Evolutionary conservation across 2,797 vertebrate genomes (phyloP).

Genomic region (Prunella strophiata): DNA sequence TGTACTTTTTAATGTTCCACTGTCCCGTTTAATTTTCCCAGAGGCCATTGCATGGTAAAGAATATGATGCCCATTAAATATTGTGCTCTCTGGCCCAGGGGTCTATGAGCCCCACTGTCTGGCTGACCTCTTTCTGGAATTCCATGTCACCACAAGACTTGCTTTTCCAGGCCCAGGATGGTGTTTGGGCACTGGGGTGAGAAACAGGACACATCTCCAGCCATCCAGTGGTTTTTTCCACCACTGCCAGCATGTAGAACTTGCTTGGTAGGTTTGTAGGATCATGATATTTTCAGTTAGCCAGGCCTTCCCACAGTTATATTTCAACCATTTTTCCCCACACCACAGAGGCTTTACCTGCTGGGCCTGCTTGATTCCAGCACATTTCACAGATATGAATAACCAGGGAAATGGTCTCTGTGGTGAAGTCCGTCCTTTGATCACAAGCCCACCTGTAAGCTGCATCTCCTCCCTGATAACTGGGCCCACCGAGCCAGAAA

Average conservation of each 20-base stretch:
- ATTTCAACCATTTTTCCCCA: neutral
- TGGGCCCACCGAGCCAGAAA: neutral
- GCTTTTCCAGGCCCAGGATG: neutral
- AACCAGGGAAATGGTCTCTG: no score
- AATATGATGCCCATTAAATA: neutral
- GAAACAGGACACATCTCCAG: neutral
- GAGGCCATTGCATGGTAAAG: neutral
- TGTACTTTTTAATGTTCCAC: neutral
- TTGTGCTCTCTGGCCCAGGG: neutral
- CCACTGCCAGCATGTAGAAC: neutral
- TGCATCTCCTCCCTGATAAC: neutral
- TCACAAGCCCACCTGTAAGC: neutral
- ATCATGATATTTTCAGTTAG: neutral
- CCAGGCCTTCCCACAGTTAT: no score
- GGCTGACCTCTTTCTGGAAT: neutral
- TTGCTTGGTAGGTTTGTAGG: neutral
- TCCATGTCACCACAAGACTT: neutral
- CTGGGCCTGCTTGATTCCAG: neutral
- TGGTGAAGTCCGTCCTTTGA: neutral
- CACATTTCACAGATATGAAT: neutral
- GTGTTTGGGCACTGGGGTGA: neutral
- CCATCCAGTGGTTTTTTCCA: neutral
- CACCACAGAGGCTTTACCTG: neutral
- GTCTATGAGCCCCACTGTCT: no score
- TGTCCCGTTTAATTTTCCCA: neutral